These are phyloP conservation scores for Sciurus niger DNA, from an alignment of 2,113 vertebrate species.

Conservation along the genomic window DNA sequence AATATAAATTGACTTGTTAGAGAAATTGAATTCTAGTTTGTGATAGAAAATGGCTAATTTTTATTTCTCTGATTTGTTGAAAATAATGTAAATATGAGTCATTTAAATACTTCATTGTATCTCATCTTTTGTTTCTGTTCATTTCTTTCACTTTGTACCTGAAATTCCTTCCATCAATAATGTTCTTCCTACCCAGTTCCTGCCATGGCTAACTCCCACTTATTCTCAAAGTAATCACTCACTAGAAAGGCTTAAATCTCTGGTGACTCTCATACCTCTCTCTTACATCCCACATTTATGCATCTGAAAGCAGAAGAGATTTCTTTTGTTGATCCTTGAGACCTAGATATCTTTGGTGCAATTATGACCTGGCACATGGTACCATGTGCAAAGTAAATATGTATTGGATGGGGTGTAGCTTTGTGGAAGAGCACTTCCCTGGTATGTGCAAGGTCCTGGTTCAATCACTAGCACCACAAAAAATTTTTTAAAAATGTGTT, in stretches of 20 bases:
- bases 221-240: neutral
- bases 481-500: neutral
- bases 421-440: neutral
- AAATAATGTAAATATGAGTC: conserved; percentile 28
- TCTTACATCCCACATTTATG: neutral
- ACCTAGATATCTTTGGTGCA: neutral
- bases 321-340: neutral
- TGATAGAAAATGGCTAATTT: conserved; percentile 51
- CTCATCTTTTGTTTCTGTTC: conserved; percentile 15
- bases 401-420: neutral
- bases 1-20: conserved; percentile 69
- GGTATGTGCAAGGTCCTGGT: neutral
- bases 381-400: neutral
- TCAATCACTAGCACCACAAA: neutral
- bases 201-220: neutral
- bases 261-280: neutral
- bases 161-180: neutral
- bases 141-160: neutral
- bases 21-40: conserved; percentile 60
- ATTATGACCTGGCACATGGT: neutral
- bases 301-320: neutral
- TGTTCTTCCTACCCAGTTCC: neutral
- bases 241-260: neutral
- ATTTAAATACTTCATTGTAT: neutral
- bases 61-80: conserved; percentile 10